phyloP scores from a whole-genome alignment of 1,140 invertebrate species.

The Pseudobourletiella spinata region DNA sequence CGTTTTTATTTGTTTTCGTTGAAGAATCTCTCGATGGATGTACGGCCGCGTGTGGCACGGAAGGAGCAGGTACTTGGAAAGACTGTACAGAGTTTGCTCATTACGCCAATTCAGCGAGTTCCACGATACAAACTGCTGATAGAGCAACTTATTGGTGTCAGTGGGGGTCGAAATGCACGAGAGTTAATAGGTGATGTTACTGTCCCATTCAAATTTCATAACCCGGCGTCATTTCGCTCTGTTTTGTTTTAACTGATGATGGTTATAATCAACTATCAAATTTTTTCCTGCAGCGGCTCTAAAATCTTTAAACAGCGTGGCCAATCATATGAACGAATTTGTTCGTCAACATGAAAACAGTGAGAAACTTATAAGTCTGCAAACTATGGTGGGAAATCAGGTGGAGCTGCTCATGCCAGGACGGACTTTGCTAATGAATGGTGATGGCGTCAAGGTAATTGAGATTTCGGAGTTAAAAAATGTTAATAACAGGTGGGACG shows the following conservation, averaged over 20 bases:
- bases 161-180: constrained; percentile 4
- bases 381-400: constrained; percentile 24
- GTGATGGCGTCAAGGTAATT: constrained; percentile 12
- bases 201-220: too few species aligned
- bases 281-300: constrained; percentile 27
- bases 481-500: too few species aligned
- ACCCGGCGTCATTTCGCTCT: too few species aligned
- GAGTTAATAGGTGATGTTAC: constrained; percentile 13
- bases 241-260: neutral
- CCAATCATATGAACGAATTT: constrained; percentile 35
- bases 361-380: constrained; percentile 25
- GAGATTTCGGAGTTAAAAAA: neutral
- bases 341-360: constrained; percentile 31
- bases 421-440: constrained; percentile 23
- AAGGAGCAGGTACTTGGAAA: constrained; percentile 30
- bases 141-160: constrained; percentile 23
- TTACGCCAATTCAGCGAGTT: constrained; percentile 34
- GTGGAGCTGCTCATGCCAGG: constrained; percentile 29
- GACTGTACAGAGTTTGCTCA: constrained; percentile 29
- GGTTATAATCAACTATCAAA: neutral
- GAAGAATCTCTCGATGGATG: constrained; percentile 4
- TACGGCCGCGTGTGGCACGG: constrained; percentile 12
- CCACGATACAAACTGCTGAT: constrained; percentile 33
- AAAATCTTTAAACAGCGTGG: constrained; percentile 27
- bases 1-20: too few species aligned